phyloP scores from a whole-genome alignment of 2,113 vertebrate genomes.

The Clarias macrocephalus region DNA sequence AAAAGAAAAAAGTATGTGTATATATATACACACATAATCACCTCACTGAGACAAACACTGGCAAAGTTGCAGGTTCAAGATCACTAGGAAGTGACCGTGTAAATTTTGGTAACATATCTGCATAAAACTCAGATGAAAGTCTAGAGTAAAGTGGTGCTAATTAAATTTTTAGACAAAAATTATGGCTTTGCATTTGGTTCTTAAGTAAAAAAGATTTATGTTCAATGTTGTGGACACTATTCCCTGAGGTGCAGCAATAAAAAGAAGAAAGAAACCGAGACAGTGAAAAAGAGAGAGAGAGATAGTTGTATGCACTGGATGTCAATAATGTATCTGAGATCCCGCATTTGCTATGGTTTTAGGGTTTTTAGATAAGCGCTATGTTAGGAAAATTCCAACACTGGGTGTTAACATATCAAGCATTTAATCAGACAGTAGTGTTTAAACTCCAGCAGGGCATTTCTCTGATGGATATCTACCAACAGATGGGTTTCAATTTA shows the following conservation, averaged over 20 bases:
- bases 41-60: too few species aligned
- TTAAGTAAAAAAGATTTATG: neutral
- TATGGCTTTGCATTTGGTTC: neutral
- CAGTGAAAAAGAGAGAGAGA: too few species aligned
- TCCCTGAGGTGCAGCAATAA: neutral
- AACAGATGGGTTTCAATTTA: neutral
- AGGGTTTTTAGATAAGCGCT: neutral
- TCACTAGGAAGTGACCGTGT: too few species aligned
- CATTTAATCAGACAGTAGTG: neutral
- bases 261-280: neutral
- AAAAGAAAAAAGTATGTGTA: too few species aligned
- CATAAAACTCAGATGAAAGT: too few species aligned
- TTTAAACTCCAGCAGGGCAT: neutral
- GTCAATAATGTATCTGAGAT: neutral
- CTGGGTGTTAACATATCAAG: neutral
- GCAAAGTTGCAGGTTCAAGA: too few species aligned
- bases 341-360: conserved; percentile 4
- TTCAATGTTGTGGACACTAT: neutral
- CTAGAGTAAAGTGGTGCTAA: neutral
- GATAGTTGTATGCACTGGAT: neutral
- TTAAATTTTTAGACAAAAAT: neutral
- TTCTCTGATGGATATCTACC: neutral
- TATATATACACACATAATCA: too few species aligned
- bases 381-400: neutral
- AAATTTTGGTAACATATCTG: too few species aligned